Evolutionary conservation across 2,113 vertebrate genomes (phyloP).

Genomic region (Etheostoma cragini): DNA sequence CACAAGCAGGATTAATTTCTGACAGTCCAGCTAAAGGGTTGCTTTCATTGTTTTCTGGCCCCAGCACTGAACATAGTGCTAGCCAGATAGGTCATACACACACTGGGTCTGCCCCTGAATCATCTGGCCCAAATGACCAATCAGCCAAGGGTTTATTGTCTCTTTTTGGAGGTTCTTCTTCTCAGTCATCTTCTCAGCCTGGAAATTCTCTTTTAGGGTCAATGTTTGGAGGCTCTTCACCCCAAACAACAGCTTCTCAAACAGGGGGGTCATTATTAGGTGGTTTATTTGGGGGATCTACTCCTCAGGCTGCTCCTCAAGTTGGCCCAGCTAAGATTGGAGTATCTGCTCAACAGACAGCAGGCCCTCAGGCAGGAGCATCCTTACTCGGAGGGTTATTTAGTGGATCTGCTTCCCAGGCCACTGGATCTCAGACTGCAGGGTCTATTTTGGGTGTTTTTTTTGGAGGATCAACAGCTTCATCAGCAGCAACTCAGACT

Average conservation of each 20-base stretch:
- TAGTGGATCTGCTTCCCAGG: slow-evolving; percentile 68
- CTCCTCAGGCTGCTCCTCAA: slow-evolving; percentile 50
- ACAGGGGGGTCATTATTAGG: slow-evolving; percentile 71
- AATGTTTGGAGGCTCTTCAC: slow-evolving; percentile 86
- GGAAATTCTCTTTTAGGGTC: slow-evolving; percentile 85
- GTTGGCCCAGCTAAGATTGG: slow-evolving; percentile 44
- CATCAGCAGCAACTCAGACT: slow-evolving; percentile 43
- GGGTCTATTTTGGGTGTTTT: slow-evolving; percentile 77
- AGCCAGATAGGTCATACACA: slow-evolving; percentile 17
- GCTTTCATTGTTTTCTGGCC: slow-evolving; percentile 86
- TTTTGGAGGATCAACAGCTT: slow-evolving; percentile 63
- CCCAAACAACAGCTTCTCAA: slow-evolving; percentile 65
- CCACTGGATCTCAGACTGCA: slow-evolving; percentile 61
- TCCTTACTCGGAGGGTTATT: slow-evolving; percentile 77
- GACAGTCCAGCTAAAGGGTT: slow-evolving; percentile 76
- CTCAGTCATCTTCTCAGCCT: slow-evolving; percentile 74
- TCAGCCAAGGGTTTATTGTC: slow-evolving; percentile 72
- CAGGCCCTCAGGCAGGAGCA: slow-evolving; percentile 53
- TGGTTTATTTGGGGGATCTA: slow-evolving; percentile 74
- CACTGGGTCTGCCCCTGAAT: slow-evolving; percentile 24
- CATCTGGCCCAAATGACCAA: slow-evolving; percentile 51
- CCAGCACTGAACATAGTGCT: slow-evolving; percentile 24
- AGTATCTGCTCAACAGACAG: slow-evolving; percentile 45
- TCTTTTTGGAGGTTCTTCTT: slow-evolving; percentile 61
- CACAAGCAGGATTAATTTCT: slow-evolving; percentile 41